Conservation (phyloP, 1,140 invertebrate genomes). For the Anadara kagoshimensis region DNA sequence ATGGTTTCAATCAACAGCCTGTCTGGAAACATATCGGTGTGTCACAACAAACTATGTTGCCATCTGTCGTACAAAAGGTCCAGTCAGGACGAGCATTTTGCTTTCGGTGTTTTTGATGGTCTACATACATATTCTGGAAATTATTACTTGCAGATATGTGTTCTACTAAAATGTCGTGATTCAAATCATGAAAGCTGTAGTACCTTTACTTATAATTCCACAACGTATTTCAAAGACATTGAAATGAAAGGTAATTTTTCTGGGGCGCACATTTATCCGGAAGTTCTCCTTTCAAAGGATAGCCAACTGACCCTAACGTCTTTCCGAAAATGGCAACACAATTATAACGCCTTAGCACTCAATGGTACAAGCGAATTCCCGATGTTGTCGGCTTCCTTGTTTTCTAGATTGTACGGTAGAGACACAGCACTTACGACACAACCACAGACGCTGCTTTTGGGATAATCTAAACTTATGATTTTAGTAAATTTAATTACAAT, state of each 20-base stretch:
- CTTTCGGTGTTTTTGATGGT: conserved; percentile 66
- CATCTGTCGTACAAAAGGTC: conserved; percentile 40
- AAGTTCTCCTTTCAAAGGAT: conserved; percentile 45
- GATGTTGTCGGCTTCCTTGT: too few relatives aligned
- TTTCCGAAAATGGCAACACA: too few relatives aligned
- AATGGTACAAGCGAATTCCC: too few relatives aligned
- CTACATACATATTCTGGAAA: conserved; percentile 54
- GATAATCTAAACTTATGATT: too few relatives aligned
- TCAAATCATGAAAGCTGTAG: conserved; percentile 44
- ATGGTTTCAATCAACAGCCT: conserved; percentile 43
- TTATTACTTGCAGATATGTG: conserved; percentile 66
- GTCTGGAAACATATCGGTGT: conserved; percentile 35
- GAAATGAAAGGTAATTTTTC: conserved; percentile 48
- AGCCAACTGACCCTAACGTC: background rate
- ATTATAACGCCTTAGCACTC: too few relatives aligned
- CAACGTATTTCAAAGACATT: conserved; percentile 49
- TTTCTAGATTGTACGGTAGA: too few relatives aligned
- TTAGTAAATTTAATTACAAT: too few relatives aligned
- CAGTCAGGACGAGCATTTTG: conserved; percentile 47
- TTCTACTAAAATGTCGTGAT: conserved; percentile 57
- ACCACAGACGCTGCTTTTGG: too few relatives aligned
- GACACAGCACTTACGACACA: too few relatives aligned
- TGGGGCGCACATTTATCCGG: conserved; percentile 58
- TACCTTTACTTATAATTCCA: conserved; percentile 17
- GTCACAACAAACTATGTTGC: conserved; percentile 60